Conservation (phyloP, 2,113 vertebrate species). For the Hiodon alosoides region DNA sequence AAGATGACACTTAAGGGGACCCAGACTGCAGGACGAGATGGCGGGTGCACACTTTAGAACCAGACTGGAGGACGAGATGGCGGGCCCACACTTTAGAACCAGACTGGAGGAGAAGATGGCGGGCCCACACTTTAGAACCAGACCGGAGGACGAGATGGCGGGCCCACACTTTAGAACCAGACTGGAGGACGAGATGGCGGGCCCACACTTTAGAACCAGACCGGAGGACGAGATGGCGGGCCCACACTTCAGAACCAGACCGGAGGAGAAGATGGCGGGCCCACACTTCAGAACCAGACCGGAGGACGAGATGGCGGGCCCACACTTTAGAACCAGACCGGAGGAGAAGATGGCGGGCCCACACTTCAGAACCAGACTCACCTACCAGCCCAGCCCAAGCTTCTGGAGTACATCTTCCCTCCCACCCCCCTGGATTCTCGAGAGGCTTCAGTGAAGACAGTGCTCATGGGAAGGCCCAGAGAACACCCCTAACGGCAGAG, state of each 20-base stretch:
- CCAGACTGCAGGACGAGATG: background rate
- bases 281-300: background rate
- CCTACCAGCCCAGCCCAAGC: background rate
- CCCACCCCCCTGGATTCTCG: background rate
- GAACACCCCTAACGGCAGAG: background rate
- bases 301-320: too few relatives aligned
- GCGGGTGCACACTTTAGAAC: background rate
- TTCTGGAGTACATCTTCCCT: too few relatives aligned
- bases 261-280: background rate
- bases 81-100: constrained; percentile 25
- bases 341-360: background rate
- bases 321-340: too few relatives aligned
- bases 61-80: constrained; percentile 6
- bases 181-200: too few relatives aligned
- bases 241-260: too few relatives aligned
- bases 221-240: too few relatives aligned
- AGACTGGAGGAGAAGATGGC: too few relatives aligned
- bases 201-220: too few relatives aligned
- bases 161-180: too few relatives aligned
- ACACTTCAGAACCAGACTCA: background rate
- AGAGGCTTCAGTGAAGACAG: background rate
- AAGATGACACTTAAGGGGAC: constrained; percentile 25
- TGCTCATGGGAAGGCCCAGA: too few relatives aligned
- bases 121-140: too few relatives aligned
- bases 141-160: too few relatives aligned